A percentile compares a stretch with the other conserved stretches of the same genome.
phyloP scores from a whole-genome alignment of 2,888 invertebrate genomes.

The Drosophila pseudotakahashii region DNA sequence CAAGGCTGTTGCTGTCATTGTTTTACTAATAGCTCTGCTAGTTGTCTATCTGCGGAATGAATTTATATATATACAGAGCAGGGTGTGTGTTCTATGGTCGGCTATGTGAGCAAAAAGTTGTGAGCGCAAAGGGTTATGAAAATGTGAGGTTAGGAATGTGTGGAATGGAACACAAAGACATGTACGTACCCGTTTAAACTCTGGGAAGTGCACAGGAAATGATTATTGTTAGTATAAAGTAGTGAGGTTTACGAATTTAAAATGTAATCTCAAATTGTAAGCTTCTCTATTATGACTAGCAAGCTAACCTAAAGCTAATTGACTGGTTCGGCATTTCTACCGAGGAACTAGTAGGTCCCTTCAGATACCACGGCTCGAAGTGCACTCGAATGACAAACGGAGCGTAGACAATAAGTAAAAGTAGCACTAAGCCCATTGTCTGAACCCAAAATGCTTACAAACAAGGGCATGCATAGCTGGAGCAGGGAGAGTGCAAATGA shows the following conservation, averaged over 20 bases:
- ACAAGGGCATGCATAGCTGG: conserved; percentile 63
- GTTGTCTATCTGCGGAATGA: conserved; percentile 58
- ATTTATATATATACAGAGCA: conserved; percentile 17
- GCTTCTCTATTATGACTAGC: neutral
- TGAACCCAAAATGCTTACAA: conserved; percentile 69
- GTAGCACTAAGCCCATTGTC: conserved; percentile 81
- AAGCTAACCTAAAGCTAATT: conserved; percentile 46
- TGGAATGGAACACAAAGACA: neutral
- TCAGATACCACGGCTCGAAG: conserved; percentile 11
- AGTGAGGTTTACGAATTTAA: too few species aligned
- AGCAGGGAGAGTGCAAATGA: conserved; percentile 1
- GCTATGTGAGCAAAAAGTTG: conserved; percentile 1
- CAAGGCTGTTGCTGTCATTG: conserved; percentile 76
- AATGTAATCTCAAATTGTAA: neutral
- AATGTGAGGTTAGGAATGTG: neutral
- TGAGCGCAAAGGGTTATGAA: neutral
- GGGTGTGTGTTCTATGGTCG: conserved; percentile 19
- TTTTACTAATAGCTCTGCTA: conserved; percentile 74
- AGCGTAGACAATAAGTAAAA: conserved; percentile 79
- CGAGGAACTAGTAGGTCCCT: neutral
- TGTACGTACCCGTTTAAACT: neutral
- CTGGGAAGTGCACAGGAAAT: neutral
- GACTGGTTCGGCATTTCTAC: conserved; percentile 44
- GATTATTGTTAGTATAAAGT: too few species aligned
- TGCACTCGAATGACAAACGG: conserved; percentile 73